Evolutionary conservation across 2,113 vertebrate species (phyloP).

Genomic region (Ursus arctos): DNA sequence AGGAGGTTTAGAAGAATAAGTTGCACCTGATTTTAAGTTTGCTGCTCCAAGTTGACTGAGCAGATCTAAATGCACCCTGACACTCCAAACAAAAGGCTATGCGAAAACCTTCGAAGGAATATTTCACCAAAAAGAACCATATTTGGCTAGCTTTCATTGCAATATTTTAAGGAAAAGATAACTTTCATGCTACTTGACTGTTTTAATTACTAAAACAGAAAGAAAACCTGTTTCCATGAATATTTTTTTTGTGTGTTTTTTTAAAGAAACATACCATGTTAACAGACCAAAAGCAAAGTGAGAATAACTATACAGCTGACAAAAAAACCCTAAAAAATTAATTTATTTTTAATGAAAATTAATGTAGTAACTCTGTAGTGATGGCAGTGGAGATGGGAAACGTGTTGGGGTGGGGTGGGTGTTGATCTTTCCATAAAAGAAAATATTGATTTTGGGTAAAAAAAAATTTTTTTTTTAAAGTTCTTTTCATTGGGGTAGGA

Average conservation of each 20-base stretch:
- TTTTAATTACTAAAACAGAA: neutral
- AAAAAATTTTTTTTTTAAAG: neutral
- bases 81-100: neutral
- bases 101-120: neutral
- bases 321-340: neutral
- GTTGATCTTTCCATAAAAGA: neutral
- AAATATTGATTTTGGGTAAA: neutral
- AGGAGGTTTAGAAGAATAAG: neutral
- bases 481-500: neutral
- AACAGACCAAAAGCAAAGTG: neutral
- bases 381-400: neutral
- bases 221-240: neutral
- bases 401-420: fast-evolving
- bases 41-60: no score
- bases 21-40: neutral
- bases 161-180: neutral
- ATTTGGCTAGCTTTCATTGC: neutral
- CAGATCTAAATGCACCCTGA: neutral
- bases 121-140: neutral
- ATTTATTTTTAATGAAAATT: neutral
- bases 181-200: neutral
- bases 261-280: neutral
- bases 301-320: neutral
- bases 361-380: neutral
- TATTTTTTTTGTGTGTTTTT: neutral